Percentiles rank a stretch among this genome's conserved stretches.
Conservation (phyloP, 1,140 invertebrate species). For the Sipha flava region DNA sequence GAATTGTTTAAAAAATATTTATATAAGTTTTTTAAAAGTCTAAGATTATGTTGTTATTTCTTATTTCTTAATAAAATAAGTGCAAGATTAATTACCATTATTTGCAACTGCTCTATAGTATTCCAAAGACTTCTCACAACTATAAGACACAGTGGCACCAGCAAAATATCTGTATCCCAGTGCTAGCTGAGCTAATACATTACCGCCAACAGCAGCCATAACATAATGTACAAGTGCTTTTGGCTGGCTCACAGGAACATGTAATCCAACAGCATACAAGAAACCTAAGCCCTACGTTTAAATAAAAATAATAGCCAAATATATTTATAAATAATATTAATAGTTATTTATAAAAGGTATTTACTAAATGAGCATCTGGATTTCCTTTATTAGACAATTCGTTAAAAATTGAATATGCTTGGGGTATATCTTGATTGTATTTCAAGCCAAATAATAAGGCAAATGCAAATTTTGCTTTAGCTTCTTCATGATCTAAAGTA, state of each 20-base stretch:
- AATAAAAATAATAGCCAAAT: constrained; percentile 34
- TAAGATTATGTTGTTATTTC: too few species aligned
- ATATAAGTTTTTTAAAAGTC: too few species aligned
- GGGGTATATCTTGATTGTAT: constrained; percentile 62
- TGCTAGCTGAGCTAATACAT: constrained; percentile 89
- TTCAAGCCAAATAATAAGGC: constrained; percentile 72
- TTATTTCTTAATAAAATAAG: neutral
- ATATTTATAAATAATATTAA: constrained; percentile 7
- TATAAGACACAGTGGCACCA: constrained; percentile 76
- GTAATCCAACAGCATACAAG: constrained; percentile 77
- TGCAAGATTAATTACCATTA: constrained; percentile 50
- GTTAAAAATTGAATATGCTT: constrained; percentile 68
- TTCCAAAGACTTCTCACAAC: constrained; percentile 82
- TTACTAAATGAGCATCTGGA: constrained; percentile 81
- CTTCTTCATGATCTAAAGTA: constrained; percentile 65
- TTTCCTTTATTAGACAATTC: constrained; percentile 66
- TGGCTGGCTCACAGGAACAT: constrained; percentile 75
- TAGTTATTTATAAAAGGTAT: constrained; percentile 35
- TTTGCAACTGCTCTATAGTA: constrained; percentile 84
- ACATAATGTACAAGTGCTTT: constrained; percentile 87
- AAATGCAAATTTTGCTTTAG: constrained; percentile 77
- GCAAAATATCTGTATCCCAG: constrained; percentile 81
- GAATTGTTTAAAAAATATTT: too few species aligned
- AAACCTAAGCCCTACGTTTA: constrained; percentile 71
- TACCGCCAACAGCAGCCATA: constrained; percentile 78